Percentiles rank a stretch among this genome's conserved stretches.
phyloP scores from a whole-genome alignment of 1,140 invertebrate species.

The Eupristina koningsbergeri region DNA sequence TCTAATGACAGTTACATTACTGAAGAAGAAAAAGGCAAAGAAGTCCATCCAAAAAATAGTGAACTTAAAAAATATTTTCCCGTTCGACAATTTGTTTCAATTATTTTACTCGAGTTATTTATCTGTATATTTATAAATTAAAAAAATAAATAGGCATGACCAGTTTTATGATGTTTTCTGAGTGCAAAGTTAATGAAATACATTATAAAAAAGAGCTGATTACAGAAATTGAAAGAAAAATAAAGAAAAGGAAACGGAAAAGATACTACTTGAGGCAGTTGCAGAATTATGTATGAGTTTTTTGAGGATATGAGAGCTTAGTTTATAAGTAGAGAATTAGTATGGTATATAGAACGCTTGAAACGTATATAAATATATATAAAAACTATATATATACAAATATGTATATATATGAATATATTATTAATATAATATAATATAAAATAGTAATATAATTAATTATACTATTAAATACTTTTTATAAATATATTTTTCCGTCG shows the following conservation, averaged over 20 bases:
- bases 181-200: slow-evolving; percentile 10
- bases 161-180: slow-evolving; percentile 14
- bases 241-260: neutral
- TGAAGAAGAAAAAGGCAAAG: slow-evolving; percentile 54
- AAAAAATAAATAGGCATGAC: neutral
- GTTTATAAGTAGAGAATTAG: slow-evolving; percentile 63
- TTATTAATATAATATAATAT: slow-evolving; percentile 44
- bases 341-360: slow-evolving; percentile 68
- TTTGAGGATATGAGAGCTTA: slow-evolving; percentile 53
- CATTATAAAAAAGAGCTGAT: neutral
- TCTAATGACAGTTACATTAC: neutral
- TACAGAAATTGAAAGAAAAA: neutral
- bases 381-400: slow-evolving; percentile 54
- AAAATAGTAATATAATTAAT: slow-evolving; percentile 59
- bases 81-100: slow-evolving; percentile 62
- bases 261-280: slow-evolving; percentile 18
- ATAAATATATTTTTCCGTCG: slow-evolving; percentile 75
- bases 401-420: slow-evolving; percentile 55
- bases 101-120: slow-evolving; percentile 54
- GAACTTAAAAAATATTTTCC: slow-evolving; percentile 44
- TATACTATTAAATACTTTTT: slow-evolving; percentile 73
- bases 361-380: slow-evolving; percentile 64
- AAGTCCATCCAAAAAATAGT: slow-evolving; percentile 66
- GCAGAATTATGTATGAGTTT: slow-evolving; percentile 47
- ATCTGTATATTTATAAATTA: slow-evolving; percentile 56